Evolutionary conservation across 2,888 invertebrate species (phyloP).

Genomic region (Drosophila niveifrons): DNA sequence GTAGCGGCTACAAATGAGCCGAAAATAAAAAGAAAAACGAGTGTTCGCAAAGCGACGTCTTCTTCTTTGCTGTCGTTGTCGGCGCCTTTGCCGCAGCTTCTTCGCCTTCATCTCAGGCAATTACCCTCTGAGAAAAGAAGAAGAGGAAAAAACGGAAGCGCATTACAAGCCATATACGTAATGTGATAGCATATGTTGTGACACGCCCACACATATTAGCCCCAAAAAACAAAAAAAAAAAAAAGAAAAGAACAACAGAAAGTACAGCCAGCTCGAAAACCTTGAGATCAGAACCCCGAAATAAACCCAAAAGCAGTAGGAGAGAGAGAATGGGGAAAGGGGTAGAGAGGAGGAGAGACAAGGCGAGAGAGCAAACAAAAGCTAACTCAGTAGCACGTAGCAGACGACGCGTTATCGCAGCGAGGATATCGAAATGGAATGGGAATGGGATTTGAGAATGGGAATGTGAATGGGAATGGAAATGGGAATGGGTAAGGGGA

Average conservation of each 20-base stretch:
- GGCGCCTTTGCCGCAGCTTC: constrained; percentile 59
- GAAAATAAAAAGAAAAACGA: constrained; percentile 39
- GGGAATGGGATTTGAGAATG: background rate
- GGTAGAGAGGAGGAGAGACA: background rate
- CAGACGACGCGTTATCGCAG: constrained; percentile 54
- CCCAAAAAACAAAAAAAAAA: background rate
- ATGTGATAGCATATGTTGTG: constrained; percentile 69
- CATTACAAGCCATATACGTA: constrained; percentile 71
- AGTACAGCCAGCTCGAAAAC: constrained; percentile 9
- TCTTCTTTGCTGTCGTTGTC: constrained; percentile 28
- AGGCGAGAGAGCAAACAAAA: constrained; percentile 44
- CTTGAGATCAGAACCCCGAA: constrained; percentile 23
- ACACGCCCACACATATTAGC: constrained; percentile 44
- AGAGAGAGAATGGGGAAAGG: no score
- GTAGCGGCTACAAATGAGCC: constrained; percentile 60
- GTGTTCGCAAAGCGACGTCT: constrained; percentile 48
- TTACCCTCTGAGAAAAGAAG: constrained; percentile 44
- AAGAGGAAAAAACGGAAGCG: constrained; percentile 71
- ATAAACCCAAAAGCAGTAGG: background rate
- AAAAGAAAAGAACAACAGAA: constrained; percentile 8
- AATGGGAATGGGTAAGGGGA: background rate
- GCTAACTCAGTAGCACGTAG: constrained; percentile 69
- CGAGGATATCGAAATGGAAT: constrained; percentile 62
- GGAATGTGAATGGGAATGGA: constrained; percentile 2
- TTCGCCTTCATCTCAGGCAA: constrained; percentile 40